These are phyloP conservation scores for Tachina lurida DNA, from an alignment of 2,888 invertebrate genomes.

Conservation along the genomic window DNA sequence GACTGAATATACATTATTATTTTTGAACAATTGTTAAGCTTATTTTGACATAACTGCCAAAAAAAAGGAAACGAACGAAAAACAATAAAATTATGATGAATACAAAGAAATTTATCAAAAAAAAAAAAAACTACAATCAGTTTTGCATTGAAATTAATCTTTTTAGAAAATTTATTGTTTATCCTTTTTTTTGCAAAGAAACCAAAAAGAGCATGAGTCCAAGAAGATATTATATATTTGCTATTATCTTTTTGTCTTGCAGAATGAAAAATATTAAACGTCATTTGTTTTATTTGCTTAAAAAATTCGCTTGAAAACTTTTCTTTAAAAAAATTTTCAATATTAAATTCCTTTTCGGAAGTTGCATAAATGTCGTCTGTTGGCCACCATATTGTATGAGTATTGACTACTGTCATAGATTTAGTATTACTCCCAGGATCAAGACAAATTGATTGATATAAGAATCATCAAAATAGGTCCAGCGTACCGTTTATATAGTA, in stretches of 20 bases:
- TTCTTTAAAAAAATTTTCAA: too few species aligned
- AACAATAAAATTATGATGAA: conserved; percentile 59
- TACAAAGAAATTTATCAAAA: conserved; percentile 39
- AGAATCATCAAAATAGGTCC: too few species aligned
- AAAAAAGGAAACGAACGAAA: conserved; percentile 3
- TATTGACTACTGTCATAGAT: too few species aligned
- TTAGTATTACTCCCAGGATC: too few species aligned
- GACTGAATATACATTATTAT: conserved; percentile 41
- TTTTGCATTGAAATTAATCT: conserved; percentile 54
- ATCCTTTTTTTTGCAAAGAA: not conserved
- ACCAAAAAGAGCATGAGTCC: not conserved
- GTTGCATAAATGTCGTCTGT: too few species aligned
- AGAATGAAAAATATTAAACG: conserved; percentile 13
- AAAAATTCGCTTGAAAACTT: too few species aligned
- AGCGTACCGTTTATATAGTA: too few species aligned
- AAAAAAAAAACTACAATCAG: conserved; percentile 32
- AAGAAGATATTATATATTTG: too few species aligned
- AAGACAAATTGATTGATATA: too few species aligned
- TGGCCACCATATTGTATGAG: too few species aligned
- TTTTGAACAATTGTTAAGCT: conserved; percentile 50
- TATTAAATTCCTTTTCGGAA: too few species aligned
- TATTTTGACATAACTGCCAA: conserved; percentile 44
- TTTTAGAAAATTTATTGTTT: conserved; percentile 16
- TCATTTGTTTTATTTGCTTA: not conserved
- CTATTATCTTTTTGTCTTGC: not conserved